Evolutionary conservation across 1,140 invertebrate genomes (phyloP), one percentile per base, ranked within the genome.

Genomic region (Drosophila murphyi): DNA sequence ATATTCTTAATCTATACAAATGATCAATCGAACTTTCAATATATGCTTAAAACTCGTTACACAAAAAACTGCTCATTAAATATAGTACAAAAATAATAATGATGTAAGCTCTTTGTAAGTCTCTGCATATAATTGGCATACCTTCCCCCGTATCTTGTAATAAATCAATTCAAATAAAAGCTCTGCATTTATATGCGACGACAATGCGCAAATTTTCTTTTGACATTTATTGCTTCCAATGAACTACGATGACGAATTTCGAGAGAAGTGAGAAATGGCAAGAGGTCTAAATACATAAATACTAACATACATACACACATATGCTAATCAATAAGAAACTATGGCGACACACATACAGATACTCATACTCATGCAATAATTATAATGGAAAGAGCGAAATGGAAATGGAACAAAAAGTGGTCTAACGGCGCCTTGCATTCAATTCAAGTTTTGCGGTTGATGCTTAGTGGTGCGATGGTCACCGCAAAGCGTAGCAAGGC

Each of bases 261-360:
- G 20, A 20, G 20, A 20, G 20, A 20, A 20, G 20, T 20, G 20
- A 20, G 20, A 12, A 37, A 32, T 3, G 20, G 8, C 32, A 43
- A 43, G 39, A 43, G 39, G n/a, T 10, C 8, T 8, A 41, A 8
- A n/a, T 41, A 41, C 5, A 20, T 20, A 20, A 20, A 20, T 20
- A 20, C 3, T 8, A 3, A 56, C 39, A 54, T 56, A 41, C 8
- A 10, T 3, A 41, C 39, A n/a, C 10, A 56, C 39, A 54, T 56
- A 34, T 48, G 8, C 12, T 48, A 60, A 72, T 72, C 55, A 67
- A 67, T 59, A 47, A 37, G 47, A 41, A 72, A 67, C 54, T 67
- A 59, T 54, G 54, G 35, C 37, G 45, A 67, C 37, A 50, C 41
- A 48, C 6, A 8, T 5, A 65, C 34, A 57, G 10, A 35, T 10